Percentiles rank a stretch among this genome's conserved stretches.
These are phyloP conservation scores for Pantherophis guttatus DNA, from an alignment of 2,113 vertebrate genomes.

Conservation along the genomic window DNA sequence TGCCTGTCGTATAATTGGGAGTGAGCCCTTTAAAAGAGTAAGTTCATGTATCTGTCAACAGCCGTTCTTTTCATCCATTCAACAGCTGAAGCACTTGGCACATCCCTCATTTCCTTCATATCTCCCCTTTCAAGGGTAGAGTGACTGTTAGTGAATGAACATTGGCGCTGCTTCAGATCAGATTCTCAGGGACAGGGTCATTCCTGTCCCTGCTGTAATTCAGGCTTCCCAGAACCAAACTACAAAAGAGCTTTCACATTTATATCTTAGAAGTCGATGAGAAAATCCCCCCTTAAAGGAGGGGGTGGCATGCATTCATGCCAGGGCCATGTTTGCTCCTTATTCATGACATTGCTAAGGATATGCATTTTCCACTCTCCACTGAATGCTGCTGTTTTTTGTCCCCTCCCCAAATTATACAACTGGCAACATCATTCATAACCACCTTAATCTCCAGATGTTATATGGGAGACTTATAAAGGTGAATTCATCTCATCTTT, in stretches of 20 bases:
- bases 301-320: background rate
- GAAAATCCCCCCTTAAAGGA: background rate
- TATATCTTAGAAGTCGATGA: background rate
- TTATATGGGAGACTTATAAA: background rate
- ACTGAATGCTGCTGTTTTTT: background rate
- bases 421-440: background rate
- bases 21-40: constrained; percentile 3
- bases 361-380: background rate
- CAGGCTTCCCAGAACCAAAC: background rate
- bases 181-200: background rate
- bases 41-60: constrained; percentile 16
- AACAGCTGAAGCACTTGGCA: constrained; percentile 29
- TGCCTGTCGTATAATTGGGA: background rate
- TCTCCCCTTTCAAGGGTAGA: constrained; percentile 34
- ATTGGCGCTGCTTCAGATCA: constrained; percentile 6
- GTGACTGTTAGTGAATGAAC: constrained; percentile 13
- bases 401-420: background rate
- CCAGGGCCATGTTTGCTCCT: background rate
- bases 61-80: constrained; percentile 4
- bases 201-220: background rate
- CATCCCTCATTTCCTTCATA: constrained; percentile 47
- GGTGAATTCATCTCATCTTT: background rate
- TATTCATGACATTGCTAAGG: background rate
- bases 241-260: background rate
- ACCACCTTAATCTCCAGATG: background rate